Base-by-base conservation (phyloP, 2,113 vertebrate genomes). In the Guaruba guarouba region DNA sequence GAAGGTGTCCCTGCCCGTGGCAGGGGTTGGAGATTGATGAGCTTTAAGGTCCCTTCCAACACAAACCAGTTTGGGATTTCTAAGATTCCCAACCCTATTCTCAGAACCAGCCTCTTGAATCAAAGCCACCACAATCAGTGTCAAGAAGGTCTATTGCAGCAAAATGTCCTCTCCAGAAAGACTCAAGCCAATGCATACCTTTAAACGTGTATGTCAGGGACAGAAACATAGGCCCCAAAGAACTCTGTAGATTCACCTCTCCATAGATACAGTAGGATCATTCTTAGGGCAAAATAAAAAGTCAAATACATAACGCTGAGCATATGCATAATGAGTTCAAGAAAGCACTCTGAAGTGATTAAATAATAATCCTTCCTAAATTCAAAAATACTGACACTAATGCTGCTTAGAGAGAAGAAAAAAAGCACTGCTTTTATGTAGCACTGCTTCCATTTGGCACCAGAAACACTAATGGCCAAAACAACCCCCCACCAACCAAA, bases 311-410 rank as follows among this genome's bases (percentile, higher is more conserved):
- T 27, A 86, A 74, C 9, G 37, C 18, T 41, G 6, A 88, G 66
- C 51, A 95, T 76, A 92, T 15, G 39, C 6, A 68, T 29, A 82
- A 48, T 2, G 39, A 92, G 27, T 79, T 79, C 83, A 81, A 90
- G 63, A 90, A 83, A 92, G 68, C 69, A 91, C 29, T 10, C 51
- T 84, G 17, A 86, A 91, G 66, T 91, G 62, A 97, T 89, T 92
- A 91, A 93, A 93, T 78, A 95, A 86, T 61, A 93, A 87, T 95
- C 74, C 70, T 78, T 73, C 61, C 69, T 79, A 75, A 88, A 89
- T 71, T 93, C 74, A 95, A 91, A 94, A 95, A 79, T 48, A 86
- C 52, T 67, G 43, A 52, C 61, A 91, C 76, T 92, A 91, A 91
- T 10, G 6, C 61, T 81, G 55, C 73, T 78, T 64, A 55, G 33